Percentiles rank a stretch among this genome's conserved stretches.
These are phyloP conservation scores for Odocoileus virginianus DNA, from an alignment of 2,113 vertebrate species.

Conservation along the genomic window DNA sequence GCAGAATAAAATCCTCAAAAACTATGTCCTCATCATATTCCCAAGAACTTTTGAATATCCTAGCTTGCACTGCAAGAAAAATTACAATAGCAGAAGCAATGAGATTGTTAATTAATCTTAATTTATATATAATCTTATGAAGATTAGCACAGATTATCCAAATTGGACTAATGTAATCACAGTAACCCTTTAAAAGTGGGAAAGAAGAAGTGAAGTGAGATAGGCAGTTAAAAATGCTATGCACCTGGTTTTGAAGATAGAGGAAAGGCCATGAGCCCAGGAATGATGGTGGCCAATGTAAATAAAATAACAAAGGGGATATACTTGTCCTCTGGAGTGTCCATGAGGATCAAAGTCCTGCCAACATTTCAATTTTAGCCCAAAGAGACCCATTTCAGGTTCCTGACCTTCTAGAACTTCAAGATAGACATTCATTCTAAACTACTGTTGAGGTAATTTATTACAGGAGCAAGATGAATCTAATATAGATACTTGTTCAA, in stretches of 20 bases:
- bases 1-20: not conserved
- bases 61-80: not conserved
- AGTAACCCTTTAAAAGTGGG: not conserved
- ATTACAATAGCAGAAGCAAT: not conserved
- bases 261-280: not conserved
- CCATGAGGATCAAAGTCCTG: not conserved
- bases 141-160: not conserved
- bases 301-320: not conserved
- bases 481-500: not conserved
- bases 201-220: not conserved
- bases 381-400: not conserved
- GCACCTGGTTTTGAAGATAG: not conserved
- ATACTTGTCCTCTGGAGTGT: not conserved
- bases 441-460: not conserved
- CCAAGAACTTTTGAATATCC: not conserved
- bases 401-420: not conserved
- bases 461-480: not conserved
- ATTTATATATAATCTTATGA: not conserved
- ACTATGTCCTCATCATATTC: not conserved
- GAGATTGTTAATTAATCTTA: not conserved
- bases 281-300: not conserved
- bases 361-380: not conserved
- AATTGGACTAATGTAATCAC: not conserved
- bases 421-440: not conserved
- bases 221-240: not conserved